phyloP scores from a whole-genome alignment of 1,140 invertebrate species.

The Euura lappo region DNA sequence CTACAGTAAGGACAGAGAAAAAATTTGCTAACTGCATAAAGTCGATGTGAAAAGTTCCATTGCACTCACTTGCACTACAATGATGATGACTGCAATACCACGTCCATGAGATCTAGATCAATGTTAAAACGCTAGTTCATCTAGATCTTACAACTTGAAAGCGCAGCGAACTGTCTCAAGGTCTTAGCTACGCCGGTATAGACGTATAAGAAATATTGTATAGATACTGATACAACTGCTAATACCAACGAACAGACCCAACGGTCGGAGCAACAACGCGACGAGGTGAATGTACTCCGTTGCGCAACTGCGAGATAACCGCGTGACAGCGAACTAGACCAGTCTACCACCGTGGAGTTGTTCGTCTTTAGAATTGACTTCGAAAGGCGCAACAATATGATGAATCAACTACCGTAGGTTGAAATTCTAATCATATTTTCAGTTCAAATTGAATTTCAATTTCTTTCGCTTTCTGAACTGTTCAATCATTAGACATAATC shows the following conservation, averaged over 20 bases:
- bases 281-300: not conserved
- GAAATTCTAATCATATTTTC: not conserved
- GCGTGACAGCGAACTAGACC: not conserved
- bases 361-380: not conserved
- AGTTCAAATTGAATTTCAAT: not conserved
- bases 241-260: not conserved
- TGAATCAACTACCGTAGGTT: not conserved
- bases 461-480: not conserved
- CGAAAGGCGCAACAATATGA: not conserved
- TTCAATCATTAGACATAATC: not conserved
- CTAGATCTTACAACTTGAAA: conserved; percentile 12
- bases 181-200: conserved; percentile 15
- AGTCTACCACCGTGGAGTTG: not conserved
- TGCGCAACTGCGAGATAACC: not conserved
- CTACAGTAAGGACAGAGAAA: too few relatives aligned
- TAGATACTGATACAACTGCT: not conserved
- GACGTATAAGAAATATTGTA: not conserved
- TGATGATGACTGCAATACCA: too few relatives aligned
- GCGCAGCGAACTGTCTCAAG: conserved; percentile 21
- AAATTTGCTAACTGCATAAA: too few relatives aligned
- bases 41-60: too few relatives aligned
- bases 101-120: not conserved
- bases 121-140: not conserved
- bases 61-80: too few relatives aligned
- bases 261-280: not conserved